phyloP scores from a whole-genome alignment of 1,140 invertebrate species.

The Hormaphis cornu region DNA sequence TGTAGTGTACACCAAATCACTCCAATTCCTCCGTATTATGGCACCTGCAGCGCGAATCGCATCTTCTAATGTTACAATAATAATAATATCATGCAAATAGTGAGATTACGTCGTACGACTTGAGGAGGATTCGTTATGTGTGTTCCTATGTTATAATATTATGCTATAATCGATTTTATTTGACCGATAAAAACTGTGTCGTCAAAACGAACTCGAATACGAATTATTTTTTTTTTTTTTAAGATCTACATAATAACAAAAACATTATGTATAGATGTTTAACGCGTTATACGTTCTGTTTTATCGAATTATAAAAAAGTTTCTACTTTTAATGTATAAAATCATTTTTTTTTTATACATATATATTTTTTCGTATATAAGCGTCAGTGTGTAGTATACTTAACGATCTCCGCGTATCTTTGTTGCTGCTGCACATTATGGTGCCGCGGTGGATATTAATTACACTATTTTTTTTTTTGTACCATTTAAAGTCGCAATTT shows the following conservation, averaged over 20 bases:
- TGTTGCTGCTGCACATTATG: not conserved
- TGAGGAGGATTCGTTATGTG: too few species aligned
- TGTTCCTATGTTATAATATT: too few species aligned
- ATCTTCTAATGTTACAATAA: too few species aligned
- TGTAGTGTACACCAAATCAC: too few species aligned
- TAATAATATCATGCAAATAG: too few species aligned
- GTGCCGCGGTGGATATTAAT: not conserved
- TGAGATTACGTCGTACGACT: too few species aligned
- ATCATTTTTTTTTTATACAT: not conserved
- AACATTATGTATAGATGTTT: not conserved
- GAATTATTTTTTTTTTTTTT: not conserved
- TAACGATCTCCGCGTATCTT: not conserved
- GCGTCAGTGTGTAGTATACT: not conserved
- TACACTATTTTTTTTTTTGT: not conserved
- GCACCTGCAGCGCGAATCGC: too few species aligned
- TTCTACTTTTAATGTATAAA: not conserved
- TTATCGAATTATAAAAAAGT: not conserved
- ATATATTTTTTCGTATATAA: not conserved
- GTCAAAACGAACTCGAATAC: not conserved
- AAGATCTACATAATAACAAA: not conserved
- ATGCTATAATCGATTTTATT: too few species aligned
- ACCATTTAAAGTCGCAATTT: constrained; percentile 5
- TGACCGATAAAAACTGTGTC: too few species aligned
- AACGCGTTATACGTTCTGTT: not conserved
- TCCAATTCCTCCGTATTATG: too few species aligned